Percentiles rank a stretch among this genome's conserved stretches.
phyloP scores from a whole-genome alignment of 2,888 invertebrate genomes.

The Dasysyrphus tricinctus region DNA sequence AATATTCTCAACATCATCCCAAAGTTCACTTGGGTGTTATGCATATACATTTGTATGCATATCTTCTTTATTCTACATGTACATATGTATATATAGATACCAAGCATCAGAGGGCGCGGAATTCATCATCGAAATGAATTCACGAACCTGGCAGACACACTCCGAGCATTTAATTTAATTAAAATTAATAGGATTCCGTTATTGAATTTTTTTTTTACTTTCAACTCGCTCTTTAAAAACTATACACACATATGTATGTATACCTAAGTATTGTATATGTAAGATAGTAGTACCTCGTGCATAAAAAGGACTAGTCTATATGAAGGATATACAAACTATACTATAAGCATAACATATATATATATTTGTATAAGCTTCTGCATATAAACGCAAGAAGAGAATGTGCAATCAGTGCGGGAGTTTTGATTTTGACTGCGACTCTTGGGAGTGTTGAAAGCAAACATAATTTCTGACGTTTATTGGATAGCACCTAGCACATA shows the following conservation, averaged over 20 bases:
- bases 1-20: slow-evolving; percentile 53
- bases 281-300: neutral
- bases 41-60: neutral
- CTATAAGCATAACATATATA: neutral
- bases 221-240: slow-evolving; percentile 12
- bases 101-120: slow-evolving; percentile 42
- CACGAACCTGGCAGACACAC: slow-evolving; percentile 56
- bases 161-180: slow-evolving; percentile 70
- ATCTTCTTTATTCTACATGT: neutral
- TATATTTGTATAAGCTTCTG: neutral
- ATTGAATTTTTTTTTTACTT: slow-evolving; percentile 53
- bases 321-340: slow-evolving; percentile 10
- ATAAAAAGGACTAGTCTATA: slow-evolving; percentile 2
- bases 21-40: slow-evolving; percentile 14
- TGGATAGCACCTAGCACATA: slow-evolving; percentile 40
- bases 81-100: neutral
- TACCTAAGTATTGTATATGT: too few relatives aligned
- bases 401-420: slow-evolving; percentile 51
- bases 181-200: slow-evolving; percentile 74
- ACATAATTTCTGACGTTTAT: slow-evolving; percentile 59
- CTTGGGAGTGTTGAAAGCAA: slow-evolving; percentile 49
- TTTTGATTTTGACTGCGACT: slow-evolving; percentile 35
- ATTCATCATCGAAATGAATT: slow-evolving; percentile 67
- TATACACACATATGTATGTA: neutral
- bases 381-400: slow-evolving; percentile 14